Percentiles rank a stretch among this genome's conserved stretches.
These are phyloP conservation scores for Lucilia cuprina DNA, from an alignment of 1,140 invertebrate species.

Conservation along the genomic window DNA sequence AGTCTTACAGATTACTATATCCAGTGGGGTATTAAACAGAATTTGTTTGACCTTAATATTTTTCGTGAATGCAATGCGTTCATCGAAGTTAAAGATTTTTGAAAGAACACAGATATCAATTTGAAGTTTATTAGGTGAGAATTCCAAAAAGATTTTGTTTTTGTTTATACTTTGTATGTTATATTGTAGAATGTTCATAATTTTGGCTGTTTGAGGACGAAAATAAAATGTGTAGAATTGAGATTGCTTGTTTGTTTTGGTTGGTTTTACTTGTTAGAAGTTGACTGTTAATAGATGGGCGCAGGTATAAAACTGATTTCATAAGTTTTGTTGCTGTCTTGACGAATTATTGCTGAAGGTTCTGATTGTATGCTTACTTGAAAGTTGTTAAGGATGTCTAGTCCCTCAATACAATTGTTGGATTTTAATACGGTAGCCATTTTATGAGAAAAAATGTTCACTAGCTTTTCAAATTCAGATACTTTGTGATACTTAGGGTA, in stretches of 20 bases:
- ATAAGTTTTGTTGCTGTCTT: not conserved
- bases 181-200: not conserved
- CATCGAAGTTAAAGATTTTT: conserved; percentile 2
- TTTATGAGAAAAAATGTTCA: not conserved
- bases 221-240: not conserved
- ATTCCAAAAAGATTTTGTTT: not conserved
- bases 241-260: not conserved
- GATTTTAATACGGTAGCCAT: not conserved
- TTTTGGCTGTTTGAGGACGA: not conserved
- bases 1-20: not conserved
- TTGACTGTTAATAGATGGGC: not conserved
- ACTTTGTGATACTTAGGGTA: not conserved
- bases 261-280: too few species aligned
- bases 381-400: not conserved
- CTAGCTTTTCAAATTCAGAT: not conserved
- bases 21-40: not conserved
- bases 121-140: not conserved
- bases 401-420: too few species aligned
- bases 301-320: not conserved
- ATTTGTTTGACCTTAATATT: not conserved
- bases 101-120: not conserved
- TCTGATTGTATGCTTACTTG: not conserved
- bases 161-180: not conserved
- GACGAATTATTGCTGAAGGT: not conserved
- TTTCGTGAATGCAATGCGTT: not conserved